A percentile compares a stretch with the other conserved stretches of the same genome.
Evolutionary conservation across 2,113 vertebrate genomes (phyloP).

Genomic region (Bubalus kerabau): DNA sequence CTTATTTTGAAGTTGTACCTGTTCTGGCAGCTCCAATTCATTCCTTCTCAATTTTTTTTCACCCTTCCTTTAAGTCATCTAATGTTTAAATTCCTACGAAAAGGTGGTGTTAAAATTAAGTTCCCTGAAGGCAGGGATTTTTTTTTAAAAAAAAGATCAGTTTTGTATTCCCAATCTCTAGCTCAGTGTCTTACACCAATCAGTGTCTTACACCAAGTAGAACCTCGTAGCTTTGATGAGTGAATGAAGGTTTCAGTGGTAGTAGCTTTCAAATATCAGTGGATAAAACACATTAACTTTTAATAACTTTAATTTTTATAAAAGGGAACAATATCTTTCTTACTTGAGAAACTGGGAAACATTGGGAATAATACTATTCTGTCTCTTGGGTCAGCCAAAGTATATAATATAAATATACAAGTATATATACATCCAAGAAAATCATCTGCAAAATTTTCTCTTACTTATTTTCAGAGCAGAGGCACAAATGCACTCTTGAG

Average conservation of each 20-base stretch:
- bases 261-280: constrained; percentile 11
- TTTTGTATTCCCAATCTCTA: neutral
- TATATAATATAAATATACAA: neutral
- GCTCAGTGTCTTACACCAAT: neutral
- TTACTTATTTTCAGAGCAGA: neutral
- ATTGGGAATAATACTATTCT: neutral
- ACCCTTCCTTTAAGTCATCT: neutral
- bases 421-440: neutral
- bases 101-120: neutral
- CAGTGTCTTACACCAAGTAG: neutral
- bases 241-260: neutral
- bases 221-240: neutral
- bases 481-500: neutral
- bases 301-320: neutral
- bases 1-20: neutral
- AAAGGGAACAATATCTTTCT: neutral
- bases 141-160: neutral
- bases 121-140: neutral
- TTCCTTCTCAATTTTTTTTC: neutral
- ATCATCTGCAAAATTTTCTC: neutral
- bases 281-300: neutral
- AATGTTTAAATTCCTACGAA: neutral
- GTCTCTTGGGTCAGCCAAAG: neutral
- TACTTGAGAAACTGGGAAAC: neutral
- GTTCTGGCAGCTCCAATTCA: neutral